These are phyloP conservation scores for Baccha elongata DNA, from an alignment of 2,888 invertebrate genomes.

Conservation along the genomic window DNA sequence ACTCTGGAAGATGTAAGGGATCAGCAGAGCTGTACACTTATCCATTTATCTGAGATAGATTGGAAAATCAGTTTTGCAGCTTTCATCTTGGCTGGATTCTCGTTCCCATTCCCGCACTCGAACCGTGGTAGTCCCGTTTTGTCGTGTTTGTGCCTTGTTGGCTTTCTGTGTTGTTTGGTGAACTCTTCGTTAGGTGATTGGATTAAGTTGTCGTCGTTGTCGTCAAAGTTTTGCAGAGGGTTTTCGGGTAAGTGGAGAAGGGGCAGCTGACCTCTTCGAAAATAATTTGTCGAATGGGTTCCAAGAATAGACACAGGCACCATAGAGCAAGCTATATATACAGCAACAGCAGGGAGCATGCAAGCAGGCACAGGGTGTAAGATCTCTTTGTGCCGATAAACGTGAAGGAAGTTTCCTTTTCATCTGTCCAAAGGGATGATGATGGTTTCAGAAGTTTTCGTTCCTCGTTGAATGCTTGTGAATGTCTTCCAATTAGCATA, in stretches of 20 bases:
- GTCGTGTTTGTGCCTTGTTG: slow-evolving; percentile 52
- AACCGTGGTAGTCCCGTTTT: not conserved
- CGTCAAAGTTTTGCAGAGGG: slow-evolving; percentile 47
- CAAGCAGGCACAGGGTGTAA: slow-evolving; percentile 9
- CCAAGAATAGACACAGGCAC: slow-evolving; percentile 5
- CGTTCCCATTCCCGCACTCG: not conserved
- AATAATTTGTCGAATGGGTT: slow-evolving; percentile 72
- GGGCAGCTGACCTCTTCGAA: slow-evolving; percentile 62
- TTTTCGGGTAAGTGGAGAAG: not conserved
- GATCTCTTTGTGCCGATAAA: slow-evolving; percentile 63
- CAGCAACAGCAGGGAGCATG: slow-evolving; percentile 3
- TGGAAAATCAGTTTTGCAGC: slow-evolving; percentile 72
- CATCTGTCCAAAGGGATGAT: slow-evolving; percentile 30
- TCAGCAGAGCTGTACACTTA: slow-evolving; percentile 54
- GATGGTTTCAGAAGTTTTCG: slow-evolving; percentile 13
- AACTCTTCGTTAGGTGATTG: slow-evolving; percentile 72
- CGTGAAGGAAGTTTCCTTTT: slow-evolving; percentile 47
- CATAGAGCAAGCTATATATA: not conserved
- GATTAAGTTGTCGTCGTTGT: slow-evolving; percentile 65
- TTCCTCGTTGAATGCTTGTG: slow-evolving; percentile 9
- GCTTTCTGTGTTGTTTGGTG: slow-evolving; percentile 62
- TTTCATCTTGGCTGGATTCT: slow-evolving; percentile 55
- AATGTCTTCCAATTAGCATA: slow-evolving; percentile 66
- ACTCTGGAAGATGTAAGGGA: slow-evolving; percentile 64
- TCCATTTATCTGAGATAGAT: slow-evolving; percentile 73